A percentile compares a stretch with the other conserved stretches of the same genome.
phyloP scores from a whole-genome alignment of 2,797 vertebrate species.

The Neomorphus geoffroyi region DNA sequence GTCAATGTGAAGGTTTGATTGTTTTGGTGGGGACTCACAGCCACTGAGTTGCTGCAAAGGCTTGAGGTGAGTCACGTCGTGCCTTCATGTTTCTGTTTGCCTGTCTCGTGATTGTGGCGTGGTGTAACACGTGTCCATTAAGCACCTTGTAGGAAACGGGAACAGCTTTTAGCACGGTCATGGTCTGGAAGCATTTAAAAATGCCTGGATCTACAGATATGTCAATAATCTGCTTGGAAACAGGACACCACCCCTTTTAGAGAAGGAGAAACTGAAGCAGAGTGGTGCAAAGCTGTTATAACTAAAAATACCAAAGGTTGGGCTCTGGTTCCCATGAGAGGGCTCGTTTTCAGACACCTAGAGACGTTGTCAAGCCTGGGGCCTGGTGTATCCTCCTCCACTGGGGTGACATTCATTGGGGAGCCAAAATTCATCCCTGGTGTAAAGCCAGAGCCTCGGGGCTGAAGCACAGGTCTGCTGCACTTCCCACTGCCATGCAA shows the following conservation, averaged over 20 bases:
- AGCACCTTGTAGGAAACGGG: neutral
- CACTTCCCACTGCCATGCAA: neutral
- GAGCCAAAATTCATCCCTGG: neutral
- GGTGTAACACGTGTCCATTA: neutral
- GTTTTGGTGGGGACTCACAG: neutral
- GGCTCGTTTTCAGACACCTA: neutral
- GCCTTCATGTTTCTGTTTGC: neutral
- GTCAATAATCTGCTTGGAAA: neutral
- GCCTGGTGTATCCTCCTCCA: neutral
- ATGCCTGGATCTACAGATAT: neutral
- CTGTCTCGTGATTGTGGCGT: neutral
- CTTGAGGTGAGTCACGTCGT: neutral
- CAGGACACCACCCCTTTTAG: neutral
- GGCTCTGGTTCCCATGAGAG: neutral
- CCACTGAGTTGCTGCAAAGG: neutral
- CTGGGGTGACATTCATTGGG: neutral
- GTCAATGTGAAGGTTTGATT: neutral
- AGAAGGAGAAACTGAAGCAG: neutral
- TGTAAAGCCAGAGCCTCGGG: neutral
- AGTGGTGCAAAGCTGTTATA: neutral
- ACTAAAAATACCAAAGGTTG: neutral
- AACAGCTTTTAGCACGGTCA: neutral
- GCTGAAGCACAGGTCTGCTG: neutral
- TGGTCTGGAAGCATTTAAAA: neutral
- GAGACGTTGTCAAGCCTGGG: neutral